Percentiles rank a stretch among this genome's conserved stretches.
phyloP scores from a whole-genome alignment of 1,140 invertebrate genomes.

The Musca vetustissima region DNA sequence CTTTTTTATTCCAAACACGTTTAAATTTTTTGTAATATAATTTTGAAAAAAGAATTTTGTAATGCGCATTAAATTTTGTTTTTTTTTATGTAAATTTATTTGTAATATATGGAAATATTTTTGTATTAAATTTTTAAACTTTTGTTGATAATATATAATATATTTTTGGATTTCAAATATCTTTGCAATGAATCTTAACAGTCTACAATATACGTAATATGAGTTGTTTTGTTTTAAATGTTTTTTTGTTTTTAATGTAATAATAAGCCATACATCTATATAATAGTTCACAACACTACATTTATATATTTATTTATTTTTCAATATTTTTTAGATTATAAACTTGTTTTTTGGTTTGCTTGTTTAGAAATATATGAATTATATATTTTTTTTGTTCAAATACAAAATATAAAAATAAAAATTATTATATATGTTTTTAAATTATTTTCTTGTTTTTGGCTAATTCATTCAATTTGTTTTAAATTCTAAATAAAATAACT shows the following conservation, averaged over 20 bases:
- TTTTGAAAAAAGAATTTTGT: neutral
- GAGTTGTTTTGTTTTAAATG: slow-evolving; percentile 2
- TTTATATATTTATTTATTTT: slow-evolving; percentile 16
- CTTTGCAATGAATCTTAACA: no score
- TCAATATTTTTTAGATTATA: neutral
- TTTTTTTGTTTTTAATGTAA: slow-evolving; percentile 7
- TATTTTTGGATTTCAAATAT: no score
- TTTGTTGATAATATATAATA: no score
- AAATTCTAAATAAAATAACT: slow-evolving; percentile 9
- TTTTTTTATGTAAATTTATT: neutral
- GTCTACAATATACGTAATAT: neutral
- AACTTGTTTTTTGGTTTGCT: neutral
- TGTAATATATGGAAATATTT: no score
- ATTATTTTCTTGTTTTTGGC: neutral
- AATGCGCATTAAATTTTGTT: neutral
- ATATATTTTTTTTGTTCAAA: neutral
- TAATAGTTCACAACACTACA: slow-evolving; percentile 22
- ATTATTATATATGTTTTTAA: neutral
- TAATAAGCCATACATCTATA: slow-evolving; percentile 10
- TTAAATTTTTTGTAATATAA: neutral
- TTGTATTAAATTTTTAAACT: no score
- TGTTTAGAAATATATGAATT: neutral
- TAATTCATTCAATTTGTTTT: neutral
- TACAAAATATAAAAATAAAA: neutral
- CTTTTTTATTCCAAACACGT: neutral